Percentiles rank a stretch among this genome's conserved stretches.
phyloP scores from a whole-genome alignment of 2,888 invertebrate species.

The Cynaeus angustus region DNA sequence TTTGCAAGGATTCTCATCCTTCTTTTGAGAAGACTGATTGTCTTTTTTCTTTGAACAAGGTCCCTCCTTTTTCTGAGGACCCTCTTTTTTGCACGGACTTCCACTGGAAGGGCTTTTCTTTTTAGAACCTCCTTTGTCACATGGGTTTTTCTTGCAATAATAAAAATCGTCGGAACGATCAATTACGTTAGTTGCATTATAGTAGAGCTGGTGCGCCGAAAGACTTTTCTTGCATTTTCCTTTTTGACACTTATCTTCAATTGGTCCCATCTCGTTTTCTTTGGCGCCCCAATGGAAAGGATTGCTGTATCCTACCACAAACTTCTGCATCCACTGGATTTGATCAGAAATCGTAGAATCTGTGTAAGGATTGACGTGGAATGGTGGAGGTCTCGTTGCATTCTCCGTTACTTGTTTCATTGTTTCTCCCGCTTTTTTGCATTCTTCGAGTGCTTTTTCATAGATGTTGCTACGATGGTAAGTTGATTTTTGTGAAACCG shows the following conservation, averaged over 20 bases:
- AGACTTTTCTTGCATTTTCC: too few species aligned
- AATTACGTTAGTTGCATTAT: too few species aligned
- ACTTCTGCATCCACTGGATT: slow-evolving; percentile 3
- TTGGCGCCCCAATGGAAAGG: not conserved
- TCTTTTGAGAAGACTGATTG: not conserved
- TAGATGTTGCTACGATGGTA: slow-evolving; percentile 11
- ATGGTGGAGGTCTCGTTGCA: not conserved
- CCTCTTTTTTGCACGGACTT: slow-evolving; percentile 1
- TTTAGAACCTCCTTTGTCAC: too few species aligned
- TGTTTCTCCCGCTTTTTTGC: slow-evolving; percentile 19
- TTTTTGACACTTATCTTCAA: slow-evolving; percentile 3
- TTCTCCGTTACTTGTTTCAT: slow-evolving; percentile 21
- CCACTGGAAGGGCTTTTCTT: not conserved
- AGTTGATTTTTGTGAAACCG: not conserved
- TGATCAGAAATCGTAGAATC: not conserved
- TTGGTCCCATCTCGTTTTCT: not conserved
- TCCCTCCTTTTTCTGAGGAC: slow-evolving; percentile 12
- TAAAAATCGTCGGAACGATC: too few species aligned
- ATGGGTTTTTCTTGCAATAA: too few species aligned
- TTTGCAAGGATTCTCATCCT: slow-evolving; percentile 20
- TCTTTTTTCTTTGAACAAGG: not conserved
- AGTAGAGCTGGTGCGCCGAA: too few species aligned
- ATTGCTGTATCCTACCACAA: not conserved
- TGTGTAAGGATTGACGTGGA: slow-evolving; percentile 13
- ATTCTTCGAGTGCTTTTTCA: slow-evolving; percentile 33